These are phyloP conservation scores for Hydrochoerus hydrochaeris DNA, from an alignment of 2,113 vertebrate species.

Conservation along the genomic window DNA sequence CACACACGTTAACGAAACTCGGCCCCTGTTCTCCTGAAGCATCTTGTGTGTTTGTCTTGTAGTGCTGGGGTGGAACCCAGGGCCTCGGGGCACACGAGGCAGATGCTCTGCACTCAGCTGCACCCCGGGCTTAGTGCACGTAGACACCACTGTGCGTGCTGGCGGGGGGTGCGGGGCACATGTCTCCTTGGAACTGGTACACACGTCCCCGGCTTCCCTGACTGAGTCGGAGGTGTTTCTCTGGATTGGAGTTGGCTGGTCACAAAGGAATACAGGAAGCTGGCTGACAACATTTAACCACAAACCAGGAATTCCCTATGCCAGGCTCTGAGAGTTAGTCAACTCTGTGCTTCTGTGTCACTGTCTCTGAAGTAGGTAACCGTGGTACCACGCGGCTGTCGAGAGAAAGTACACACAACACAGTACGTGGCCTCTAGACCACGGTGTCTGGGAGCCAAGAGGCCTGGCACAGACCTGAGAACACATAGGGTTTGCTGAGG, in stretches of 20 bases:
- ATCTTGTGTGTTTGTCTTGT: background rate
- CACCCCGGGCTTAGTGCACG: background rate
- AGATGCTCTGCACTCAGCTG: background rate
- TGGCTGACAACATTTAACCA: background rate
- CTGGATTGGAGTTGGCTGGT: background rate
- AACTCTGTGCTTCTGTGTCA: background rate
- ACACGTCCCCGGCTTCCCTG: background rate
- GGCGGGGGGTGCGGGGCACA: background rate
- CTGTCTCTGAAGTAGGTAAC: rapidly evolving
- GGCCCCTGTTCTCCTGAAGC: background rate
- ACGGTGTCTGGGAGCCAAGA: background rate
- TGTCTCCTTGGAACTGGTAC: background rate
- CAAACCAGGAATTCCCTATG: background rate
- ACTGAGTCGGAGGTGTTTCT: background rate
- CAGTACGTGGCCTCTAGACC: background rate
- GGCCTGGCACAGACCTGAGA: background rate
- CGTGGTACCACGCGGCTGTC: rapidly evolving
- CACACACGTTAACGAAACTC: background rate
- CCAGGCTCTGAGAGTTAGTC: too few species aligned
- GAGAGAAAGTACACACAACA: background rate
- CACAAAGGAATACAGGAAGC: background rate
- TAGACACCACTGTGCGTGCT: background rate
- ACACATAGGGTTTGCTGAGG: background rate
- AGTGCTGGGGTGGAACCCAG: background rate
- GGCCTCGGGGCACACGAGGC: background rate